Evolutionary conservation across 2,113 vertebrate species (phyloP).

Genomic region (Apistogramma diplotaenia): DNA sequence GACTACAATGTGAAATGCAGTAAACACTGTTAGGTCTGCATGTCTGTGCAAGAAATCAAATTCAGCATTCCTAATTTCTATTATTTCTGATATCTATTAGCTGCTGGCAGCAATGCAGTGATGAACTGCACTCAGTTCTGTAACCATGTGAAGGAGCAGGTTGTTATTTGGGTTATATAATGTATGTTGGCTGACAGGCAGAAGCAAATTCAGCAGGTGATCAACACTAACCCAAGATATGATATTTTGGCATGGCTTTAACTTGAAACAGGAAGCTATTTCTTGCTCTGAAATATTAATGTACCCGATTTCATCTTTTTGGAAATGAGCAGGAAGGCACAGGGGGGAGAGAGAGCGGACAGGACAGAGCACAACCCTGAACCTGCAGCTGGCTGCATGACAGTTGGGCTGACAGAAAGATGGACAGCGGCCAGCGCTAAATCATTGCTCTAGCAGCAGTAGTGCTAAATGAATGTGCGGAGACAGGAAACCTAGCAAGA

Average conservation of each 20-base stretch:
- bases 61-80: background rate
- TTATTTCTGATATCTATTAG: background rate
- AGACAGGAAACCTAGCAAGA: conserved; percentile 15
- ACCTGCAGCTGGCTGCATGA: conserved; percentile 44
- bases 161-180: conserved; percentile 29
- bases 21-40: conserved; percentile 22
- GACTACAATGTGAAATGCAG: conserved; percentile 21
- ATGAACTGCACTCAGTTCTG: conserved; percentile 19
- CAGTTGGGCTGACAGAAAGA: conserved; percentile 30
- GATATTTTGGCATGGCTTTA: conserved; percentile 24
- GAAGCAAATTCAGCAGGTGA: conserved; percentile 28
- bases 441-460: conserved; percentile 58
- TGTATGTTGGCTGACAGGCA: background rate
- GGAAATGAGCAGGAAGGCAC: conserved; percentile 70
- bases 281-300: conserved; percentile 1
- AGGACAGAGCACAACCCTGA: conserved; percentile 32
- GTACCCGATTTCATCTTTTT: conserved; percentile 24
- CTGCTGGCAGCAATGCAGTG: conserved; percentile 21
- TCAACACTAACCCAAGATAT: background rate
- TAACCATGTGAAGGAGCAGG: conserved; percentile 7
- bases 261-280: conserved; percentile 16
- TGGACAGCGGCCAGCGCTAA: conserved; percentile 73
- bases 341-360: conserved; percentile 55
- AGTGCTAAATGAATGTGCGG: conserved; percentile 35
- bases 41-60: conserved; percentile 21